These are phyloP conservation scores for Peribatodes rhomboidaria DNA, from an alignment of 2,888 invertebrate genomes.

Conservation along the genomic window DNA sequence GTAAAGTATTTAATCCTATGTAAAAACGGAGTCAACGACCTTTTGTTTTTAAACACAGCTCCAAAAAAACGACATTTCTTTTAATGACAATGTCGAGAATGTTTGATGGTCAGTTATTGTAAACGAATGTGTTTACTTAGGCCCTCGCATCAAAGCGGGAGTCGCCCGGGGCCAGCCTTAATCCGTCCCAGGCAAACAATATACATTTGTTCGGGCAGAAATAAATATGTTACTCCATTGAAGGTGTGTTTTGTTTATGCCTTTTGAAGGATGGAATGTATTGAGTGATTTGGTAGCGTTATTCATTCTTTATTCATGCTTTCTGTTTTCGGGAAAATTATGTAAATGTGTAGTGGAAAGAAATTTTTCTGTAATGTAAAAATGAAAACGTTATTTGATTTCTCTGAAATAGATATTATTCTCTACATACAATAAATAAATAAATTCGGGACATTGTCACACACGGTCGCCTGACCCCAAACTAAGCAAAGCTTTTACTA, in stretches of 20 bases:
- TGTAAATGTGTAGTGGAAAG: background rate
- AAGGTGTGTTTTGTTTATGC: conserved; percentile 34
- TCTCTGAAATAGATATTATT: no score
- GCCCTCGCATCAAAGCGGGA: conserved; percentile 22
- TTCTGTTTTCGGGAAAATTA: conserved; percentile 8
- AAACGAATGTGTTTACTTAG: conserved; percentile 33
- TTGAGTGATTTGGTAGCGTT: conserved; percentile 29
- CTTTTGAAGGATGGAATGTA: conserved; percentile 24
- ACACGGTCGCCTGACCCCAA: no score
- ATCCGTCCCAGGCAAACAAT: conserved; percentile 31
- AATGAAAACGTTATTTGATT: no score
- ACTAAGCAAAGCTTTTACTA: no score
- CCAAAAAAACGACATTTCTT: conserved; percentile 18
- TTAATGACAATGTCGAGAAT: conserved; percentile 25
- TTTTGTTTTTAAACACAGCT: background rate
- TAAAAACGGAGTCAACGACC: background rate
- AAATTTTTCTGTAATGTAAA: no score
- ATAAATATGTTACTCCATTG: conserved; percentile 29
- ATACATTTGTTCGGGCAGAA: conserved; percentile 30
- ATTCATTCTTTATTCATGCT: conserved; percentile 20
- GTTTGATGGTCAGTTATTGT: conserved; percentile 35
- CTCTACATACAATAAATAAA: no score
- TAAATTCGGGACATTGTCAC: no score
- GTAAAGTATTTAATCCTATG: background rate
- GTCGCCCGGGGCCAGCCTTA: conserved; percentile 21